Base-by-base conservation (phyloP, 2,888 invertebrate genomes). In the Galeopsomyia nigrocyanea region DNA sequence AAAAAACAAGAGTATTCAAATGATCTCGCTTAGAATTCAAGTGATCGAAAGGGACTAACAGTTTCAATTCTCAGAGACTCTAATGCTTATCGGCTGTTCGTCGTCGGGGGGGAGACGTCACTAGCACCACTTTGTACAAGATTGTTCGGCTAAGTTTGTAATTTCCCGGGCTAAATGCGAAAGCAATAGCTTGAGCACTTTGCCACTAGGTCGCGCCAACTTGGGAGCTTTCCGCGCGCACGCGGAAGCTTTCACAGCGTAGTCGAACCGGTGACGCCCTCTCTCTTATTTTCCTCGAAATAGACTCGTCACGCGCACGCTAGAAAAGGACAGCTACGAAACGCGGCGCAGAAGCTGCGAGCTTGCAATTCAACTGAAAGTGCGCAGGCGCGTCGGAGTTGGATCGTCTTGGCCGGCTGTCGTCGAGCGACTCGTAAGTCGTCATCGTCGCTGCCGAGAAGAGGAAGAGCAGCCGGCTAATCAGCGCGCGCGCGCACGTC, bases 91-190 rank as follows among this genome's bases (percentile, higher is more conserved):
- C 47, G 55, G 22, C 21, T 67, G 47, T 31, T 55, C 60, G 53
- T 71, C 21, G n/a, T n/a, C n/a, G n/a, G n/a, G n/a, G n/a, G n/a
- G 26, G 46, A 49, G 64, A 62, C 68, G 72, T 63, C 63, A 68
- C 63, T 72, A 63, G 57, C 49, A 49, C 17, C 65, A 7, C 19
- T 19, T 26, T 49, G 39, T 31, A 1, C 47, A 50, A 55, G 19
- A 10, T 26, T 58, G 22, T 22, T 9, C n/a, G 10, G 22, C 60
- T 46, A 19, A 68, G 68, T 72, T 72, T 17, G 63, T 68, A 72
- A 72, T 72, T 72, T 68, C 64, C 72, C 68, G 67, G 67, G 66
- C 61, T 56, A 63, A 69, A 62, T 50, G 55, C 19, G 21, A 16
- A 39, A n/a, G n/a, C n/a, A n/a, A 9, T 2, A 0, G 26, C 39